phyloP scores from a whole-genome alignment of 2,888 invertebrate genomes.

The Onchidella celtica region DNA sequence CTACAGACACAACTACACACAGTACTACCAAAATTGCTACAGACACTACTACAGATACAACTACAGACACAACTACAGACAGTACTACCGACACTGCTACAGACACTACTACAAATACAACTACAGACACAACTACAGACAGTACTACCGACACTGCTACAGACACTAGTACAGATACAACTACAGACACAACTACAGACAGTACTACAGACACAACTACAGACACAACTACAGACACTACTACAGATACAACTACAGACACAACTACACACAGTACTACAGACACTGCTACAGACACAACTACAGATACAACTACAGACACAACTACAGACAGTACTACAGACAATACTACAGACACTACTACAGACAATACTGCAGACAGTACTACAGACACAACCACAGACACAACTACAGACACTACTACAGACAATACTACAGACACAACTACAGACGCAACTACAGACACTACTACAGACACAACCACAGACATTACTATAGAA shows the following conservation, averaged over 20 bases:
- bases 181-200: no score
- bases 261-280: background rate
- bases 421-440: background rate
- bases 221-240: background rate
- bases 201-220: background rate
- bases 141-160: no score
- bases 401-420: background rate
- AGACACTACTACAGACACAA: background rate
- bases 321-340: background rate
- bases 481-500: background rate
- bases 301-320: background rate
- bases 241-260: background rate
- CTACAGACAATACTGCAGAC: background rate
- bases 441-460: slow-evolving; percentile 8
- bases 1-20: no score
- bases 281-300: background rate
- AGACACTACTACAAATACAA: no score
- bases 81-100: no score
- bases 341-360: background rate
- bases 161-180: no score
- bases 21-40: no score
- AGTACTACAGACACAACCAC: background rate
- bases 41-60: no score
- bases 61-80: no score
- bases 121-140: no score